Percentiles rank a stretch among this genome's conserved stretches.
phyloP scores from a whole-genome alignment of 2,888 invertebrate species.

The Caenorhabditis imperialis region DNA sequence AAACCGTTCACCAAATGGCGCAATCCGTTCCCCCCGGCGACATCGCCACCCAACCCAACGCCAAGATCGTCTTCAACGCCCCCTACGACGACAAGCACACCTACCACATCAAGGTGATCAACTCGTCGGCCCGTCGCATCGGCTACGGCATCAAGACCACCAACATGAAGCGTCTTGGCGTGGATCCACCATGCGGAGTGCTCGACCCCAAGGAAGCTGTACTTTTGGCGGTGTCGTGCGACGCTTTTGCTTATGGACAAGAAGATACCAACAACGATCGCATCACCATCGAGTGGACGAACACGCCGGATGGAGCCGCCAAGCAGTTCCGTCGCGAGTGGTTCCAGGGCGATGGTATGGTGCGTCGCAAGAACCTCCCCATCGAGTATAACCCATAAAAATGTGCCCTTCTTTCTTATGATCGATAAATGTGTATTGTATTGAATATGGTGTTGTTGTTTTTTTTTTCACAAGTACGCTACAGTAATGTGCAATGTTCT shows the following conservation, averaged over 20 bases:
- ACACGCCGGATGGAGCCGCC: constrained; percentile 67
- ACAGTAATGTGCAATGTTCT: no score
- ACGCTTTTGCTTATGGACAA: constrained; percentile 68
- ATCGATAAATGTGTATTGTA: no score
- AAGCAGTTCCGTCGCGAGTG: constrained; percentile 70
- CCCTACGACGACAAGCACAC: constrained; percentile 74
- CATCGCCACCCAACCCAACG: constrained; percentile 65
- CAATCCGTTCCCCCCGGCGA: constrained; percentile 70
- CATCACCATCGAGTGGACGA: constrained; percentile 71
- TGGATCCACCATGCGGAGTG: constrained; percentile 72
- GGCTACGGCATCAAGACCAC: constrained; percentile 75
- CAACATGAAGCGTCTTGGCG: constrained; percentile 71
- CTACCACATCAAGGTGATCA: constrained; percentile 64
- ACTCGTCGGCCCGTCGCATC: constrained; percentile 66
- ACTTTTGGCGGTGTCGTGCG: constrained; percentile 73
- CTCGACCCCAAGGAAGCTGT: constrained; percentile 73
- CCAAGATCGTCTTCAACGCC: constrained; percentile 73
- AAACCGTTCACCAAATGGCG: no score
- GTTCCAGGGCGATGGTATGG: constrained; percentile 72
- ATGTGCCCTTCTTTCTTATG: no score
- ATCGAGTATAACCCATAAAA: constrained; percentile 58
- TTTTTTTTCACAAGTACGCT: no score
- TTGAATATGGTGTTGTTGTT: no score
- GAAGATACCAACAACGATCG: constrained; percentile 71
- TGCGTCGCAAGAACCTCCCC: constrained; percentile 67